Percentiles rank a stretch among this genome's conserved stretches.
These are phyloP conservation scores for Trichosurus vulpecula DNA, from an alignment of 2,797 vertebrate species.

Conservation along the genomic window DNA sequence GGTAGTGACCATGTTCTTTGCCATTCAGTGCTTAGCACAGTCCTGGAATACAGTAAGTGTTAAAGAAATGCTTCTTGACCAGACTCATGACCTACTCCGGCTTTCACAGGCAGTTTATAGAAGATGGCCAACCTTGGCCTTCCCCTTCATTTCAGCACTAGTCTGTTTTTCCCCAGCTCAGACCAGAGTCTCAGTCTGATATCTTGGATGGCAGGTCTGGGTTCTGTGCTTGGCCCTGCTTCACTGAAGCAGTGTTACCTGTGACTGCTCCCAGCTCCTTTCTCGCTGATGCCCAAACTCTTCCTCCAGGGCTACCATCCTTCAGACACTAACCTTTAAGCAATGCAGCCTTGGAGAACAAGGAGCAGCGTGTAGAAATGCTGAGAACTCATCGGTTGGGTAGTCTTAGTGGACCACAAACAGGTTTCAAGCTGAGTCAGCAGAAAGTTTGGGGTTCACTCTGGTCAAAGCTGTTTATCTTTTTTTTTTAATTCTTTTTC, in stretches of 20 bases:
- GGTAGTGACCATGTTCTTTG: not conserved
- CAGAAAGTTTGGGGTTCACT: constrained; percentile 57
- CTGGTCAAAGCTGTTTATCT: constrained; percentile 68
- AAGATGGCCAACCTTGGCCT: not conserved
- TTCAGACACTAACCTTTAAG: not conserved
- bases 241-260: not conserved
- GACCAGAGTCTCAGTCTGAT: not conserved
- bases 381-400: constrained; percentile 35
- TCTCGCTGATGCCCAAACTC: constrained; percentile 7
- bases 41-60: constrained; percentile 18
- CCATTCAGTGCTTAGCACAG: constrained; percentile 34
- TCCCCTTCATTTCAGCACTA: constrained; percentile 47
- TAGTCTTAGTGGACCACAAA: constrained; percentile 57
- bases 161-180: not conserved
- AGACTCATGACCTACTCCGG: not conserved
- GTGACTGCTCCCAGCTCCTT: not conserved
- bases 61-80: not conserved
- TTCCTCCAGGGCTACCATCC: not conserved
- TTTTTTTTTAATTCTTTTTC: not conserved
- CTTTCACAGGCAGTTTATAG: not conserved
- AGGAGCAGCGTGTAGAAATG: constrained; percentile 14
- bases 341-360: not conserved
- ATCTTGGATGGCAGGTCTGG: not conserved
- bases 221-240: constrained; percentile 2
- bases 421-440: constrained; percentile 60